Conservation (phyloP, 2,797 vertebrate species). For the Pelodytes ibericus region DNA sequence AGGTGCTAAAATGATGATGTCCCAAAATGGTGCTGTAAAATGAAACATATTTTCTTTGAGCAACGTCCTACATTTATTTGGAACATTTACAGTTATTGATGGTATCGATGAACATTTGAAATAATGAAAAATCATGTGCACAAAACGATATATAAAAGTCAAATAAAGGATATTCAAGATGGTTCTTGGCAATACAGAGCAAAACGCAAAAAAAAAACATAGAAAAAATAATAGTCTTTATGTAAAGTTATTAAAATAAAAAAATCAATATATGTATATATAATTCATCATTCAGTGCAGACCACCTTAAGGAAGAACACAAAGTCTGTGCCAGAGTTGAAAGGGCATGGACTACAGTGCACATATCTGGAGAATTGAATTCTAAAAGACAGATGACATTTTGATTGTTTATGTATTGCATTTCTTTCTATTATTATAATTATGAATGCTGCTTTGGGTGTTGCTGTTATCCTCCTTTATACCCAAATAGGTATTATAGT, state of each 20-base stretch:
- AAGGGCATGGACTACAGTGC: no score
- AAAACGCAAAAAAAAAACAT: constrained; percentile 19
- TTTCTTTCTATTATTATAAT: background rate
- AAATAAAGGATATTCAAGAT: constrained; percentile 1
- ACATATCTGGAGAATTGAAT: no score
- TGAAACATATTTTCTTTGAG: constrained; percentile 11
- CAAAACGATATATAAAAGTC: background rate
- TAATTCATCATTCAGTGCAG: no score
- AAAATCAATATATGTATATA: no score
- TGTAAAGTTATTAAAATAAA: no score
- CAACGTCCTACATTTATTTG: constrained; percentile 13
- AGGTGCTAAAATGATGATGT: constrained; percentile 25
- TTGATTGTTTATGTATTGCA: background rate
- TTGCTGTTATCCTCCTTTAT: background rate
- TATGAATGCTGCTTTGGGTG: background rate
- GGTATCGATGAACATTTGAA: constrained; percentile 6
- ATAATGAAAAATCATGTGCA: background rate
- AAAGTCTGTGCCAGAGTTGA: no score
- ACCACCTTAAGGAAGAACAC: no score
- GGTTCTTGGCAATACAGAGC: background rate
- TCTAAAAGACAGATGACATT: no score
- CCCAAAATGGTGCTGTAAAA: constrained; percentile 26
- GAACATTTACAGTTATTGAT: constrained; percentile 8
- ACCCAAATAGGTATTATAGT: background rate
- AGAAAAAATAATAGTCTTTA: background rate